These are phyloP conservation scores for Hyalella azteca DNA, from an alignment of 2,888 invertebrate species.

Conservation along the genomic window DNA sequence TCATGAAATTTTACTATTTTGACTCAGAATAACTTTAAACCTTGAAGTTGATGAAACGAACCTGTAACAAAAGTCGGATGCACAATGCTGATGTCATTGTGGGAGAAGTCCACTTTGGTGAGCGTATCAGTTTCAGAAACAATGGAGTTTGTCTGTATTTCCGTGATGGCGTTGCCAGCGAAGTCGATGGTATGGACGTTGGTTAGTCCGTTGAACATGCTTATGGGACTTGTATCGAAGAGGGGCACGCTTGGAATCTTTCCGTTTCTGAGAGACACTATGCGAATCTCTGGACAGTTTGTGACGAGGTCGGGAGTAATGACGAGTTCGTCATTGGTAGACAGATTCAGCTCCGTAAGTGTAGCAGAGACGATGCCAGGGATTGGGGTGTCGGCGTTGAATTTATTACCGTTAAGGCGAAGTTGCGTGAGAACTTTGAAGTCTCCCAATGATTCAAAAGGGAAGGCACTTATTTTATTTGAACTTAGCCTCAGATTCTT, in stretches of 20 bases:
- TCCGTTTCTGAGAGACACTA: not conserved
- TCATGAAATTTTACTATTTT: not conserved
- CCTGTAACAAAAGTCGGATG: not conserved
- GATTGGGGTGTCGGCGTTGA: not conserved
- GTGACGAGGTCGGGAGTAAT: not conserved
- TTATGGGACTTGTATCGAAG: not conserved
- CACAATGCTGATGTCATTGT: conserved; percentile 4
- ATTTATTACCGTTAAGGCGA: not conserved
- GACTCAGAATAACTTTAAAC: not conserved
- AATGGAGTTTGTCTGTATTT: not conserved
- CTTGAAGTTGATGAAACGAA: too few species aligned
- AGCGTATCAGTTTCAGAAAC: not conserved
- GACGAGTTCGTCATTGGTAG: not conserved
- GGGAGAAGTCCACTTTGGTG: not conserved
- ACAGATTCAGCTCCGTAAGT: not conserved
- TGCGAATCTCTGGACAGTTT: not conserved
- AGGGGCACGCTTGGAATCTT: not conserved
- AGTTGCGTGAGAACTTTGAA: not conserved
- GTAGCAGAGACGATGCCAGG: not conserved
- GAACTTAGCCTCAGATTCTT: not conserved
- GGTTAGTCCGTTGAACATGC: not conserved
- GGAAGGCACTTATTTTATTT: not conserved
- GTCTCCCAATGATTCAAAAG: not conserved
- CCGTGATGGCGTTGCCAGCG: not conserved
- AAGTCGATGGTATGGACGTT: not conserved